Conservation (phyloP, 2,888 invertebrate genomes). For the Apotomis turbidana region DNA sequence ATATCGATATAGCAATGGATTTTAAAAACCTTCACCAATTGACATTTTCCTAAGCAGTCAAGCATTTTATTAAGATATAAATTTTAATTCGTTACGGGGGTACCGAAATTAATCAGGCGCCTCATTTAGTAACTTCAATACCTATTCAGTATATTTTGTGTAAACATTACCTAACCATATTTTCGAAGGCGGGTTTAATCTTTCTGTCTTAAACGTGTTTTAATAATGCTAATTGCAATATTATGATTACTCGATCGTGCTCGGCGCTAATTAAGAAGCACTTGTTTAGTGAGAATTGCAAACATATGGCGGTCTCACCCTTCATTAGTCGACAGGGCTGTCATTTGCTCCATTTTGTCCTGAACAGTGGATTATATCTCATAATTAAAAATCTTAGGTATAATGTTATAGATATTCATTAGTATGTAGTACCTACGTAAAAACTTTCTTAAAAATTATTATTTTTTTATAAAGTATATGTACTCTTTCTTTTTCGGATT, state of each 20-base stretch:
- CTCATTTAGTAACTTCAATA: too few relatives aligned
- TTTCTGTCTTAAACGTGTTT: not conserved
- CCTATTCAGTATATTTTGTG: too few relatives aligned
- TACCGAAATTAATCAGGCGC: too few relatives aligned
- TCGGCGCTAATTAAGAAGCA: conserved; percentile 17
- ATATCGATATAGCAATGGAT: too few relatives aligned
- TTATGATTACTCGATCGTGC: conserved; percentile 11
- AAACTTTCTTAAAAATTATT: too few relatives aligned
- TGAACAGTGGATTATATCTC: not conserved
- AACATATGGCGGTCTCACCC: conserved; percentile 21
- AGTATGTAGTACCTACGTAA: not conserved
- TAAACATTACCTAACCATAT: not conserved
- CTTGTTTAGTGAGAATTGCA: conserved; percentile 31
- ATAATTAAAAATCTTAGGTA: too few relatives aligned
- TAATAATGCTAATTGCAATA: not conserved
- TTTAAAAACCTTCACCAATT: too few relatives aligned
- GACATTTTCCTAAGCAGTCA: too few relatives aligned
- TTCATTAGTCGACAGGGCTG: conserved; percentile 17
- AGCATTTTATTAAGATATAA: too few relatives aligned
- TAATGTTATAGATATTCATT: not conserved
- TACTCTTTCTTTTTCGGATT: too few relatives aligned
- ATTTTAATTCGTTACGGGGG: too few relatives aligned
- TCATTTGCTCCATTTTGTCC: not conserved
- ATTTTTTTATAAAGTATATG: too few relatives aligned
- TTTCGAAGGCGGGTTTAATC: not conserved